Conservation (phyloP, 2,797 vertebrate genomes). For the Lepilemur septentrionalis region DNA sequence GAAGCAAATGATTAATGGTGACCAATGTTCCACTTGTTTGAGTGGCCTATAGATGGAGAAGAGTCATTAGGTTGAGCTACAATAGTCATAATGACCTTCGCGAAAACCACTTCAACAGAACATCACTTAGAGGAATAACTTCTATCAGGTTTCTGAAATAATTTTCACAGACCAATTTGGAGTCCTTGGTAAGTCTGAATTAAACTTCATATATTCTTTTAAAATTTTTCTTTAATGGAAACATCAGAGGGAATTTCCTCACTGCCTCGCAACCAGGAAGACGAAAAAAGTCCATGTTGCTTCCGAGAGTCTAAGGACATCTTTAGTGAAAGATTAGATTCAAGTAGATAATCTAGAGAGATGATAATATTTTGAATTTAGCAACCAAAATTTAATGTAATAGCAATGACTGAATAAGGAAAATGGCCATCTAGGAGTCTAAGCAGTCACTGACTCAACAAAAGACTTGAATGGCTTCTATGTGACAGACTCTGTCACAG, state of each 20-base stretch:
- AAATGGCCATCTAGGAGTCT: background rate
- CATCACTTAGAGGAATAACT: background rate
- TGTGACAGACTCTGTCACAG: background rate
- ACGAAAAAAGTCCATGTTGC: background rate
- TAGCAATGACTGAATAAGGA: background rate
- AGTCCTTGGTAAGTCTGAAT: background rate
- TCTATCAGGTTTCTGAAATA: background rate
- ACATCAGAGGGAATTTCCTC: background rate
- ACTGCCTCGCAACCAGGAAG: background rate
- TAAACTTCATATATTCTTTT: background rate
- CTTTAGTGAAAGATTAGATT: background rate
- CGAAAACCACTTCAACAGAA: background rate
- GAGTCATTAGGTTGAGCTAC: background rate
- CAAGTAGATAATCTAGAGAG: background rate
- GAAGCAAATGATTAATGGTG: background rate
- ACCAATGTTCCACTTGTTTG: background rate
- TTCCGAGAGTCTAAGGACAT: background rate
- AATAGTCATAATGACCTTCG: background rate
- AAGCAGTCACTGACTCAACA: background rate
- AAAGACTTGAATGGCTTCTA: background rate
- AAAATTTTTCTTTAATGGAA: background rate
- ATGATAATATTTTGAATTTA: background rate
- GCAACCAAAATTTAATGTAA: background rate
- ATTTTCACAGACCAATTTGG: background rate
- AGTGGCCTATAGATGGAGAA: background rate